Percentiles rank a stretch among this genome's conserved stretches.
Conservation (phyloP, 2,888 invertebrate genomes). For the Cyrtodaria siliqua region DNA sequence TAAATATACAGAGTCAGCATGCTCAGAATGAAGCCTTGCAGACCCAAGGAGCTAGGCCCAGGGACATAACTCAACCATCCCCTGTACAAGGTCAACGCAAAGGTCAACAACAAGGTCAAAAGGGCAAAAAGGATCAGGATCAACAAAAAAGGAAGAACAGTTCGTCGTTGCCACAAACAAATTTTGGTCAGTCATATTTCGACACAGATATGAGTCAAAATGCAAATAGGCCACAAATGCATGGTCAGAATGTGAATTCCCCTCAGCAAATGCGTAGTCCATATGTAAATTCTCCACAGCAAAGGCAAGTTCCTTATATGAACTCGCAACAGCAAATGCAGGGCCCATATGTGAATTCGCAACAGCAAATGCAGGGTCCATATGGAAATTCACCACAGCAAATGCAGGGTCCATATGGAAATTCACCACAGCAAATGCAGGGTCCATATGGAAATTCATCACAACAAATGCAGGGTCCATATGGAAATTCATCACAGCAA, state of each 20-base stretch:
- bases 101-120: slow-evolving; percentile 14
- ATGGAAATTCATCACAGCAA: background rate
- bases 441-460: background rate
- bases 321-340: too few relatives aligned
- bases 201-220: too few relatives aligned
- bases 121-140: slow-evolving; percentile 1
- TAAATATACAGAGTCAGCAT: slow-evolving; percentile 14
- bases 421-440: background rate
- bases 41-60: slow-evolving; percentile 4
- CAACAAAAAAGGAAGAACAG: too few relatives aligned
- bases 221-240: background rate
- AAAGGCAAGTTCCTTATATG: too few relatives aligned
- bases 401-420: background rate
- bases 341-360: too few relatives aligned
- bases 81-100: slow-evolving; percentile 4
- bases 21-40: slow-evolving; percentile 11
- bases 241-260: background rate
- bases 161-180: too few relatives aligned
- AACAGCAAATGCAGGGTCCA: background rate
- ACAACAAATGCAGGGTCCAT: background rate
- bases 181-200: too few relatives aligned
- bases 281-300: background rate
- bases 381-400: background rate
- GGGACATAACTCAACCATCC: slow-evolving; percentile 2
- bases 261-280: background rate